Conservation (phyloP, 2,797 vertebrate genomes). For the Ciconia nigra region DNA sequence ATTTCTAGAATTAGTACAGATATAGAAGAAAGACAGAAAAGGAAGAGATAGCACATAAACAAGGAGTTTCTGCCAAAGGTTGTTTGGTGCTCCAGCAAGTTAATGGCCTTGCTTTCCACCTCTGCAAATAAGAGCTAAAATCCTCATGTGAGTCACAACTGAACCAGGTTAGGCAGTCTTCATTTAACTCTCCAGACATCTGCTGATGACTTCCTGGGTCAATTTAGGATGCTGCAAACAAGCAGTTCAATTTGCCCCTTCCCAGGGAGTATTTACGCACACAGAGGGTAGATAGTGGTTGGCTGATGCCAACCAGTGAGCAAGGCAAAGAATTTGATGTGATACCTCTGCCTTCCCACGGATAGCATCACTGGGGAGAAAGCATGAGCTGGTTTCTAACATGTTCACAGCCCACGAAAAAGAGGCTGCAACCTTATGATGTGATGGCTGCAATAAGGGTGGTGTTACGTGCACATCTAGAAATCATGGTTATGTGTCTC, state of each 20-base stretch:
- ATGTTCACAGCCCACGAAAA: neutral
- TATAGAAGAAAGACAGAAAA: neutral
- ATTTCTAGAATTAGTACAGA: neutral
- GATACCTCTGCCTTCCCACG: neutral
- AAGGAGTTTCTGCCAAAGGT: neutral
- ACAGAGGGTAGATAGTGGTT: rapidly evolving
- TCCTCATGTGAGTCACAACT: neutral
- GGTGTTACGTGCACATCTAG: neutral
- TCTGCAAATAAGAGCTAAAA: neutral
- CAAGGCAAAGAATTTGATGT: neutral
- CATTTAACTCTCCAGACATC: neutral
- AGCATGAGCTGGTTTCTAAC: neutral
- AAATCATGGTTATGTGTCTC: neutral
- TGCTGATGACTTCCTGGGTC: neutral
- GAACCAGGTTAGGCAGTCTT: neutral
- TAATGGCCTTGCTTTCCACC: neutral
- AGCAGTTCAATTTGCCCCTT: neutral
- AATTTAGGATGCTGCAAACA: neutral
- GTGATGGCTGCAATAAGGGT: neutral
- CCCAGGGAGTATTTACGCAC: neutral
- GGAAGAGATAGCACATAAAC: neutral
- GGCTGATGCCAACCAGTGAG: neutral
- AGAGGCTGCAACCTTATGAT: neutral
- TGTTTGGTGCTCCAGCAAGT: neutral
- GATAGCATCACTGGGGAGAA: neutral